Evolutionary conservation across 2,888 invertebrate species (phyloP).

Genomic region (Pocota personata): DNA sequence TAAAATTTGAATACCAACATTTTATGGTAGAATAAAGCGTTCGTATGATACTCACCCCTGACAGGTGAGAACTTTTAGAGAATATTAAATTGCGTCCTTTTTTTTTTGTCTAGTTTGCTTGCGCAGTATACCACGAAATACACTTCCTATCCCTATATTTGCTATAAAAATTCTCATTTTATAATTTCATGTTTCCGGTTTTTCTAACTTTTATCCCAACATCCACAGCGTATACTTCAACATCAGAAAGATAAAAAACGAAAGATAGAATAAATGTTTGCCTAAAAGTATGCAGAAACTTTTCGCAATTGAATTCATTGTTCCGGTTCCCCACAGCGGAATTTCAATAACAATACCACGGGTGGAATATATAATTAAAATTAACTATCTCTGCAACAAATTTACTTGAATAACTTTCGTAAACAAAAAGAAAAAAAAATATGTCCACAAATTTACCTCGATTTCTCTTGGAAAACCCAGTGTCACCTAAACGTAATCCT

Average conservation of each 20-base stretch:
- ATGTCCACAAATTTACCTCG: neutral
- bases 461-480: neutral
- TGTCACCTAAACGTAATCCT: neutral
- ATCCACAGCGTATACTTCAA: neutral
- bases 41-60: too few species aligned
- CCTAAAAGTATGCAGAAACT: constrained; percentile 13
- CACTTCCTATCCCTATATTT: too few species aligned
- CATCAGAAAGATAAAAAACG: neutral
- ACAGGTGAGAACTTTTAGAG: too few species aligned
- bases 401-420: neutral
- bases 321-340: neutral
- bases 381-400: neutral
- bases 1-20: too few species aligned
- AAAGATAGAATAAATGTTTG: neutral
- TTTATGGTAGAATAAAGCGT: too few species aligned
- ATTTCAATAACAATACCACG: neutral
- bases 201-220: neutral
- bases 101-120: too few species aligned
- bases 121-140: too few species aligned
- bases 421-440: neutral
- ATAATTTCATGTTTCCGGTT: too few species aligned
- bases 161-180: too few species aligned
- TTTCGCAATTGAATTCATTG: neutral
- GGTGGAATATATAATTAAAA: neutral
- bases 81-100: too few species aligned